phyloP scores from a whole-genome alignment of 1,140 invertebrate genomes.

The Heliothis subflexa region DNA sequence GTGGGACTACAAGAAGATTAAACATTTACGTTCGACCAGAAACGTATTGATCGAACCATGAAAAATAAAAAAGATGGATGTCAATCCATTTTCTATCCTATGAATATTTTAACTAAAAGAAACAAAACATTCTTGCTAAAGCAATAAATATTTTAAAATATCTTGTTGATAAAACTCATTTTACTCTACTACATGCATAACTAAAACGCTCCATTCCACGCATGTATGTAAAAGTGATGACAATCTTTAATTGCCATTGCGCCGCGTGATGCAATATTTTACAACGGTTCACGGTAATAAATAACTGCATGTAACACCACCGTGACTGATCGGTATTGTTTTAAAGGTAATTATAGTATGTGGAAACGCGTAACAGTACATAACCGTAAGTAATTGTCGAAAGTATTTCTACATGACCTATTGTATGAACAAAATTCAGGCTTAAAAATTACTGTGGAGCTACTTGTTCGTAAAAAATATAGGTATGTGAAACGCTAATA shows the following conservation, averaged over 20 bases:
- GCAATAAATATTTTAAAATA: too few species aligned
- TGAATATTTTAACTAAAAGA: too few species aligned
- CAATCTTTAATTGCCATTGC: slow-evolving; percentile 16
- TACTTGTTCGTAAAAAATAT: too few species aligned
- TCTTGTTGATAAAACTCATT: not conserved
- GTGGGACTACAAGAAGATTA: too few species aligned
- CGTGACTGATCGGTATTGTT: slow-evolving; percentile 47
- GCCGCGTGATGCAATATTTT: not conserved
- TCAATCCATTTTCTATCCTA: too few species aligned
- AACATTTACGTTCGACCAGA: too few species aligned
- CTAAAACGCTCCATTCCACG: not conserved
- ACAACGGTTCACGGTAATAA: slow-evolving; percentile 44
- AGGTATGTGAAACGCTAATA: too few species aligned
- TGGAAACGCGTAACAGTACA: slow-evolving; percentile 4
- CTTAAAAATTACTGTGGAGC: too few species aligned
- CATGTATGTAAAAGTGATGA: slow-evolving; percentile 20
- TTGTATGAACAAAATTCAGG: too few species aligned
- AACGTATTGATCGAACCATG: too few species aligned
- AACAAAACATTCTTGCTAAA: too few species aligned
- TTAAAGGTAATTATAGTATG: slow-evolving; percentile 20
- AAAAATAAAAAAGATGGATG: too few species aligned
- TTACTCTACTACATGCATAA: not conserved
- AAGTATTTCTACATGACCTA: not conserved
- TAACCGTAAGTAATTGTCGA: slow-evolving; percentile 4
- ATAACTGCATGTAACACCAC: slow-evolving; percentile 40